Evolutionary conservation across 2,888 invertebrate species (phyloP), one percentile per base, ranked within the genome.

Genomic region (Meta bourneti): DNA sequence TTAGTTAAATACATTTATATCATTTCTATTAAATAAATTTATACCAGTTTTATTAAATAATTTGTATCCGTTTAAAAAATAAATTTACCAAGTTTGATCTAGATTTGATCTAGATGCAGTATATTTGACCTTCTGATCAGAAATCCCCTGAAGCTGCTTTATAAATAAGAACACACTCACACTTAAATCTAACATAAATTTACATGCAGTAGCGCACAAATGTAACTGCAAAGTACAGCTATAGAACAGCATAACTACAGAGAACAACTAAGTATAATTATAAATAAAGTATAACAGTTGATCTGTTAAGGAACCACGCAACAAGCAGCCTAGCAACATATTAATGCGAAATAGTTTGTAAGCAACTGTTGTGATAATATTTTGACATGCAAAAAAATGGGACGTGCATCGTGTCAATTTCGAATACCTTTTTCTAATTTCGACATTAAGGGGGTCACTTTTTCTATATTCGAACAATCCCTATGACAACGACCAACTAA

Each of bases 401-500:
- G 74, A 74, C 74, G 20, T 74, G 74, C 11, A 74, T 13, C 20
- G 7, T 74, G 49, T 49, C 49, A 77, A 77, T 49, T 49, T 77
- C 51, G n/a, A 77, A 49, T 77, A 48, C 61, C 20, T 83, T 61
- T 61, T 61, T 16, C 82, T 78, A 78, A 84, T 84, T 90, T 84
- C 71, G 52, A 71, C 48, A 71, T 77, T 70, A 52, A 83, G 71
- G 82, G 69, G 52, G 82, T 82, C 75, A 74, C n/a, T 70, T 82
- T 84, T 89, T 78, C 89, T 84, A 83, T 90, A 90, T 90, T 72
- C 54, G 19, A 34, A 71, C n/a, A 19, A 78, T 90, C 79, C 54
- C 89, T 90, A 90, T 90, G 89, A 84, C 89, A 84, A 90, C 89
- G 84, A 79, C 84, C 79, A 83, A 89, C 77, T 89, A 89, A 88